phyloP scores from a whole-genome alignment of 53 echinoderm and acorn worm genomes.

The Holothuria leucospilota region DNA sequence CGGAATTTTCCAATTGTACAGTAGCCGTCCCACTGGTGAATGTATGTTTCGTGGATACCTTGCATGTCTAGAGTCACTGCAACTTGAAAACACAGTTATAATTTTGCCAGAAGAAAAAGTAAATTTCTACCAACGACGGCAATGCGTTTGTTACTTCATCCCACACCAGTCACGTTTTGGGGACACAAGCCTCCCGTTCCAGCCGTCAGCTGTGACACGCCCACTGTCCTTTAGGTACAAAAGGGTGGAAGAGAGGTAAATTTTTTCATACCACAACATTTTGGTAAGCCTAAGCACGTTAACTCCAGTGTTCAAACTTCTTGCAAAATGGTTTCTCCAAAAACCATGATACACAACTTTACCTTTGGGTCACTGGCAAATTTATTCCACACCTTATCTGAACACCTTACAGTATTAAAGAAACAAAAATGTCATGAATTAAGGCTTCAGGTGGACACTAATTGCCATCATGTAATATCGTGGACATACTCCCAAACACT shows the following conservation, averaged over 20 bases:
- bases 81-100: conserved; percentile 78
- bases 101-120: conserved; percentile 70
- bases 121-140: conserved; percentile 68
- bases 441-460: no score
- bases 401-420: no score
- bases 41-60: neutral
- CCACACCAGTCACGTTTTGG: conserved; percentile 69
- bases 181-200: conserved; percentile 85
- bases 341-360: no score
- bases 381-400: no score
- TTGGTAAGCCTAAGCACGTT: no score
- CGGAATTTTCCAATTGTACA: neutral
- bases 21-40: neutral
- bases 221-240: conserved; percentile 71
- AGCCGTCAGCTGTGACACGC: conserved; percentile 65
- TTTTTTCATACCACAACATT: no score
- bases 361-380: no score
- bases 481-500: neutral
- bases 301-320: no score
- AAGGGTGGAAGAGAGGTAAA: no score
- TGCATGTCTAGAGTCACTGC: conserved; percentile 40
- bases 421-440: no score
- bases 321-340: no score
- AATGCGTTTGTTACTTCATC: conserved; percentile 69
- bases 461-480: no score